phyloP scores from a whole-genome alignment of 2,113 vertebrate genomes.

The Corydoras sp. region DNA sequence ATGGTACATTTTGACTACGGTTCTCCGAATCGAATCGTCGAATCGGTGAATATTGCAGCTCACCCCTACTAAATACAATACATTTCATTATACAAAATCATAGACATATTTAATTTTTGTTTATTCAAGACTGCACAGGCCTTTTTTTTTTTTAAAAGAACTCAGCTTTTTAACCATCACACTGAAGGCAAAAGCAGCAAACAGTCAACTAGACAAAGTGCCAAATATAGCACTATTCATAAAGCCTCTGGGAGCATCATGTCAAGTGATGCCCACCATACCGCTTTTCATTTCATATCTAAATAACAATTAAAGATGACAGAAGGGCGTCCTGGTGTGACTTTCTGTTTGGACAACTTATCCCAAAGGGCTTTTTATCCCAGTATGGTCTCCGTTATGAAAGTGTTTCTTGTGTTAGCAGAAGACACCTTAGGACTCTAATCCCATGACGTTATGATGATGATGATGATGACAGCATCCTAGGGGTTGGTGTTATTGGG shows the following conservation, averaged over 20 bases:
- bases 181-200: background rate
- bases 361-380: slow-evolving; percentile 27
- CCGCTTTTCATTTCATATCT: slow-evolving; percentile 9
- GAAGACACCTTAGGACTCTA: slow-evolving; percentile 22
- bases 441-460: slow-evolving; percentile 18
- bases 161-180: background rate
- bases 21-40: too few species aligned
- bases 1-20: too few species aligned
- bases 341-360: slow-evolving; percentile 12
- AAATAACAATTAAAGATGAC: slow-evolving; percentile 23
- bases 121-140: too few species aligned
- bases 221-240: slow-evolving; percentile 31
- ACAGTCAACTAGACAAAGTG: slow-evolving; percentile 4
- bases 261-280: slow-evolving; percentile 21
- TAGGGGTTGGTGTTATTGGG: too few species aligned
- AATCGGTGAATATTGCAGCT: too few species aligned
- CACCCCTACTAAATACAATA: too few species aligned
- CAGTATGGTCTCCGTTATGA: slow-evolving; percentile 8
- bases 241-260: slow-evolving; percentile 25
- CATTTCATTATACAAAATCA: too few species aligned
- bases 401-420: slow-evolving; percentile 29
- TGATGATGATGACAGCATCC: too few species aligned
- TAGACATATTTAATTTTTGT: too few species aligned
- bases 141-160: too few species aligned
- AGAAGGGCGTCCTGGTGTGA: background rate